A percentile compares a stretch with the other conserved stretches of the same genome.
Evolutionary conservation across 2,797 vertebrate species (phyloP).

Genomic region (Hypotaenidia okinawae): DNA sequence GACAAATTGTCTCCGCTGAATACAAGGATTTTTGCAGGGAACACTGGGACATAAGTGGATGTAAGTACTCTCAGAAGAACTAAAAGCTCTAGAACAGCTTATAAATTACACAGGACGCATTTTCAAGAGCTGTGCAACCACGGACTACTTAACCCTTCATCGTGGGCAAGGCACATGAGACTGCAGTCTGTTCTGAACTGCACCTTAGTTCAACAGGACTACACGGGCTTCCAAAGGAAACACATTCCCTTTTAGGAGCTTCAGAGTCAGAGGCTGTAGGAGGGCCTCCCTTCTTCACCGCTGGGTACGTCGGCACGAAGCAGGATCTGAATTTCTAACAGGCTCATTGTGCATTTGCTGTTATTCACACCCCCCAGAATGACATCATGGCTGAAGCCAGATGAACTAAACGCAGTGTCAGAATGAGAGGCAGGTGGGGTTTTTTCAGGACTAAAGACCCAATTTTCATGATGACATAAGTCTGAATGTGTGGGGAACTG

Average conservation of each 20-base stretch:
- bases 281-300: slow-evolving; percentile 4
- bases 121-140: slow-evolving; percentile 20
- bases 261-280: not conserved
- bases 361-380: slow-evolving; percentile 29
- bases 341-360: not conserved
- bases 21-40: slow-evolving; percentile 17
- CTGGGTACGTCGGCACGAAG: not conserved
- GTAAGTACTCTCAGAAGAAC: slow-evolving; percentile 44
- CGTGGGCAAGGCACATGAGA: not conserved
- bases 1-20: slow-evolving; percentile 44
- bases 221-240: not conserved
- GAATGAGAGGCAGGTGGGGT: slow-evolving; percentile 38
- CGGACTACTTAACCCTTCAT: slow-evolving; percentile 30
- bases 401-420: not conserved
- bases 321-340: not conserved
- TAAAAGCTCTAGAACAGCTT: slow-evolving; percentile 44
- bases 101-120: slow-evolving; percentile 28
- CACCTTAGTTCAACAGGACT: not conserved
- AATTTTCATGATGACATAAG: not conserved
- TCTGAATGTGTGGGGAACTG: not conserved
- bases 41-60: slow-evolving; percentile 36
- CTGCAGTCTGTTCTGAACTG: not conserved
- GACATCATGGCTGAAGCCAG: not conserved
- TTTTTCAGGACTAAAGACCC: slow-evolving; percentile 52
- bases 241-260: not conserved